These are phyloP conservation scores for Grapholita molesta DNA, from an alignment of 1,140 invertebrate species.

Conservation along the genomic window DNA sequence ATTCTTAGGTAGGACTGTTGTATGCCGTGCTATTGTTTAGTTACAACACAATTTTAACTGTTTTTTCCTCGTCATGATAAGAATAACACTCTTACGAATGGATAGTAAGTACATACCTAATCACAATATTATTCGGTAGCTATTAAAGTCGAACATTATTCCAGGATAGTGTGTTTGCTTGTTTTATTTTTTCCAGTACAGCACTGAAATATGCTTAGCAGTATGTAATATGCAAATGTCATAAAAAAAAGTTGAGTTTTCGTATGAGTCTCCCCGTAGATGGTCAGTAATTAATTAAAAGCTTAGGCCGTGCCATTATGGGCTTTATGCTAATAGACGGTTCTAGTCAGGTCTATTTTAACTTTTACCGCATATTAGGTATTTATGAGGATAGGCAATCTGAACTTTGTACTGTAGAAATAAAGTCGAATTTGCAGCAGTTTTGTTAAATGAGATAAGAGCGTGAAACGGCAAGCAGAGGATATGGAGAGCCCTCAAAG, in stretches of 20 bases:
- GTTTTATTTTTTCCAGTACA: neutral
- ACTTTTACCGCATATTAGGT: neutral
- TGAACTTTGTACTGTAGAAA: neutral
- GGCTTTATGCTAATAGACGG: constrained; percentile 67
- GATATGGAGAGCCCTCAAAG: constrained; percentile 52
- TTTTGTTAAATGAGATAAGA: neutral
- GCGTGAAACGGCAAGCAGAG: neutral
- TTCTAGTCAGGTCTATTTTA: constrained; percentile 41
- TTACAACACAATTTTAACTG: constrained; percentile 30
- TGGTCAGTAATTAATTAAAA: constrained; percentile 71
- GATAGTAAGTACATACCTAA: no score
- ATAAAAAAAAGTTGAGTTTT: constrained; percentile 40
- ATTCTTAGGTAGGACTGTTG: constrained; percentile 47
- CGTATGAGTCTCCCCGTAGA: constrained; percentile 36
- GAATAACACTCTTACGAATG: no score
- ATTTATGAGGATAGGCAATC: neutral
- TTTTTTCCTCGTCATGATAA: no score
- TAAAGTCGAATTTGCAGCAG: neutral
- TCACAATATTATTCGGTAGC: no score
- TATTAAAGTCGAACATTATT: no score
- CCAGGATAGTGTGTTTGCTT: no score
- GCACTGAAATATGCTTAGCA: neutral
- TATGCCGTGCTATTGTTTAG: constrained; percentile 28
- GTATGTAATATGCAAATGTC: constrained; percentile 40
- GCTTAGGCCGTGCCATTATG: constrained; percentile 61